Evolutionary conservation across 2,113 vertebrate genomes (phyloP).

Genomic region (Calidris pugnax): DNA sequence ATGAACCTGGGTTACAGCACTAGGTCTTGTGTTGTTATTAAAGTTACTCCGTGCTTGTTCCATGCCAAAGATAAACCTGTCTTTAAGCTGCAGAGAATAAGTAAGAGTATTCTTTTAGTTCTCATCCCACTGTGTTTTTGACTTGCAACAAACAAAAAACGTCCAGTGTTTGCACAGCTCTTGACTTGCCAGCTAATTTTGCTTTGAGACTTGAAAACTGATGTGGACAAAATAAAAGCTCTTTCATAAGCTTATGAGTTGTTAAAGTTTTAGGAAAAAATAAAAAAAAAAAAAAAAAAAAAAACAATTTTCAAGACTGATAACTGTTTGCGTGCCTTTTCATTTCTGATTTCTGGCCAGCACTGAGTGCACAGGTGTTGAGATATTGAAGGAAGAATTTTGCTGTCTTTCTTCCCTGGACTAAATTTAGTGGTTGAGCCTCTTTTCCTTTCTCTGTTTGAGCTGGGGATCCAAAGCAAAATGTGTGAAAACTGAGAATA

Average conservation of each 20-base stretch:
- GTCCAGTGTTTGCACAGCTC: neutral
- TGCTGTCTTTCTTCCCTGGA: neutral
- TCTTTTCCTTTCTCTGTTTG: neutral
- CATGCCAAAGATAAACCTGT: neutral
- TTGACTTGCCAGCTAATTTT: neutral
- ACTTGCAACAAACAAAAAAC: neutral
- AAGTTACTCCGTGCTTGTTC: neutral
- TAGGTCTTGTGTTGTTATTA: slow-evolving; percentile 18
- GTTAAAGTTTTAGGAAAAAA: neutral
- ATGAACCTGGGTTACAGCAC: slow-evolving; percentile 32
- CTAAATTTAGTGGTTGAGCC: neutral
- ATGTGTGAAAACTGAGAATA: neutral
- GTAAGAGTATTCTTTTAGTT: neutral
- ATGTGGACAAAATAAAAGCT: neutral
- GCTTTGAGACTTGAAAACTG: neutral
- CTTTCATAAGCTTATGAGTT: neutral
- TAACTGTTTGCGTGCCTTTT: neutral
- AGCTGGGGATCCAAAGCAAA: neutral
- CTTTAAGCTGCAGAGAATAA: neutral
- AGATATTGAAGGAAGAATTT: neutral
- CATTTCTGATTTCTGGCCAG: neutral
- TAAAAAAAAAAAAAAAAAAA: neutral
- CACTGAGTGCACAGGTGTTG: neutral
- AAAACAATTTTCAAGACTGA: neutral
- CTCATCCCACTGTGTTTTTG: neutral